Evolutionary conservation across 2,797 vertebrate genomes (phyloP).

Genomic region (Enteromius radiatus): DNA sequence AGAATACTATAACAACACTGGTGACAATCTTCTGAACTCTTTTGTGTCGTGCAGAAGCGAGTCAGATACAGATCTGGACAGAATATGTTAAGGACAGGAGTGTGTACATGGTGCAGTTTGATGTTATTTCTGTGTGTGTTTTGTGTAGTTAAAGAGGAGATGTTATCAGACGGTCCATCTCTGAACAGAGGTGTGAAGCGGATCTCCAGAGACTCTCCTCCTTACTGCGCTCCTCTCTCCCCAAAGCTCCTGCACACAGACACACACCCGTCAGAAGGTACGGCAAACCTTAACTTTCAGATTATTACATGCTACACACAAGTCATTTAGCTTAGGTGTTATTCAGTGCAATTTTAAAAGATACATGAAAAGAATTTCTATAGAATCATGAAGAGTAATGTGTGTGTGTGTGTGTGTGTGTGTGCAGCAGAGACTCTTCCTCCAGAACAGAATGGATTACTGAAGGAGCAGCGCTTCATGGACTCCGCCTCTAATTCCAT

Average conservation of each 20-base stretch:
- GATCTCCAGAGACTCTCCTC: slow-evolving; percentile 81
- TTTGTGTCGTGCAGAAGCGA: neutral
- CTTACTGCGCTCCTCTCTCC: slow-evolving; percentile 84
- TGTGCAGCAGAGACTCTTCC: slow-evolving; percentile 85
- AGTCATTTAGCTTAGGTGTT: neutral
- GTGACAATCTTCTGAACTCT: neutral
- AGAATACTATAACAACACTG: neutral
- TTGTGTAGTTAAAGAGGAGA: slow-evolving; percentile 86
- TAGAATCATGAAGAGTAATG: neutral
- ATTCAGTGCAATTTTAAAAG: neutral
- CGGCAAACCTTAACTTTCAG: neutral
- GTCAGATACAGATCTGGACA: neutral
- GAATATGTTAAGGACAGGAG: no score
- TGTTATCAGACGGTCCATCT: slow-evolving; percentile 74
- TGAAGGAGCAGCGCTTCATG: slow-evolving; percentile 86
- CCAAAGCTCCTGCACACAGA: slow-evolving; percentile 86
- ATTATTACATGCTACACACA: neutral
- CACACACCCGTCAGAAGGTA: slow-evolving; percentile 90
- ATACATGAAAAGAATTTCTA: neutral
- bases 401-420: slow-evolving; percentile 32
- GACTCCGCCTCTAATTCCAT: slow-evolving; percentile 87
- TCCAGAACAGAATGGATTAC: slow-evolving; percentile 79
- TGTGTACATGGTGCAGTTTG: neutral
- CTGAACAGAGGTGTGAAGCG: slow-evolving; percentile 82
- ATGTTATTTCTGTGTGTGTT: neutral